phyloP scores from a whole-genome alignment of 1,140 invertebrate genomes.

The Octopus bimaculoides region DNA sequence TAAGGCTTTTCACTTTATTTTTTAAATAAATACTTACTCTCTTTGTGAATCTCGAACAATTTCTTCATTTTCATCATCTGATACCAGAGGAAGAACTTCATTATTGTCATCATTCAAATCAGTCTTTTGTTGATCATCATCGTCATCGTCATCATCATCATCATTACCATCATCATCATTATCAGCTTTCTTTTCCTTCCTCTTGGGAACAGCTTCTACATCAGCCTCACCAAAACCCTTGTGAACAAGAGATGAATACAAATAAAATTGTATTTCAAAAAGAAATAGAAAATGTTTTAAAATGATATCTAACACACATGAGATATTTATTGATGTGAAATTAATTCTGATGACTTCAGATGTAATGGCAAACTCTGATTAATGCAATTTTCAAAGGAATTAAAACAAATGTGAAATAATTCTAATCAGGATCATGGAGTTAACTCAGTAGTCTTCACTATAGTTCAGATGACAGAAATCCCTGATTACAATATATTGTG shows the following conservation, averaged over 20 bases:
- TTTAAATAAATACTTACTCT: conserved; percentile 11
- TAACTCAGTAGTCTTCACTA: too few species aligned
- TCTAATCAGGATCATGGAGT: too few species aligned
- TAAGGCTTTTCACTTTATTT: too few species aligned
- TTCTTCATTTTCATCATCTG: conserved; percentile 48
- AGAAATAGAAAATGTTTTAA: conserved; percentile 1
- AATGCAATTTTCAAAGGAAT: too few species aligned
- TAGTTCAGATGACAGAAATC: too few species aligned
- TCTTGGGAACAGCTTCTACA: conserved; percentile 43
- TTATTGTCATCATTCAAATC: background rate
- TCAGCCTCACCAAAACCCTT: conserved; percentile 57
- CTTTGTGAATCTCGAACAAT: conserved; percentile 23
- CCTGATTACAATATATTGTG: too few species aligned
- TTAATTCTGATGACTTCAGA: too few species aligned
- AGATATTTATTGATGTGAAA: too few species aligned
- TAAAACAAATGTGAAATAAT: too few species aligned
- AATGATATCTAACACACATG: background rate
- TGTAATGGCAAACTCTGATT: too few species aligned
- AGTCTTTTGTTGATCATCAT: conserved; percentile 15
- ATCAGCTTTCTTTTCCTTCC: conserved; percentile 43
- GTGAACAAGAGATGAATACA: too few species aligned
- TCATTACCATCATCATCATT: conserved; percentile 18
- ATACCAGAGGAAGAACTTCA: conserved; percentile 27
- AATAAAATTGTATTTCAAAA: conserved; percentile 12
- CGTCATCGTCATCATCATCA: conserved; percentile 17